phyloP scores from a whole-genome alignment of 2,888 invertebrate genomes.

The Pollenia amentaria region DNA sequence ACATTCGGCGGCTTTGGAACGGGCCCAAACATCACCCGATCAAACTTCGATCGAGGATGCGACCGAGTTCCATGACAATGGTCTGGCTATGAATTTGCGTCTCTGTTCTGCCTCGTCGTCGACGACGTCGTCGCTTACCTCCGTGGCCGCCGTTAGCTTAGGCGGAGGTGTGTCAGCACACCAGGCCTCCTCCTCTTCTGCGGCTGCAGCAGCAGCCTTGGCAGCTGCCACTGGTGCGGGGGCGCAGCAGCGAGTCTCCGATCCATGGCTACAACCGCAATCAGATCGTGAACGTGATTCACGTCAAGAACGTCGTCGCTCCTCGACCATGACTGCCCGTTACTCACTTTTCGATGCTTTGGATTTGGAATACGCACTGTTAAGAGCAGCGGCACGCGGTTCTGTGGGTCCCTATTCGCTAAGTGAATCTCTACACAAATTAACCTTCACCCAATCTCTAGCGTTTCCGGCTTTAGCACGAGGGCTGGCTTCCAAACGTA shows the following conservation, averaged over 20 bases:
- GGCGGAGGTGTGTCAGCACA: constrained; percentile 79
- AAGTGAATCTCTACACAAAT: constrained; percentile 89
- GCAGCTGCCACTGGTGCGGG: constrained; percentile 78
- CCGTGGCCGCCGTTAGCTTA: constrained; percentile 84
- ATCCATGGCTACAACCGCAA: constrained; percentile 85
- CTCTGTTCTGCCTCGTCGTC: constrained; percentile 86
- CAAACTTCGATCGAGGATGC: constrained; percentile 84
- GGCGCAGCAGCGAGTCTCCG: constrained; percentile 84
- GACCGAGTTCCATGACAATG: constrained; percentile 85
- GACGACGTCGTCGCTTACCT: constrained; percentile 87
- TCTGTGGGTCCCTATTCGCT: constrained; percentile 90
- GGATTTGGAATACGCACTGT: constrained; percentile 89
- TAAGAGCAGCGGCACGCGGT: constrained; percentile 89
- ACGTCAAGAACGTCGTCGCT: constrained; percentile 85
- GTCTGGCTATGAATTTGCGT: constrained; percentile 82
- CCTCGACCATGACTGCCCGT: constrained; percentile 87
- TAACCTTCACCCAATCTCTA: constrained; percentile 90
- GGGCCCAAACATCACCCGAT: constrained; percentile 83
- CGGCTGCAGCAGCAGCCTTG: constrained; percentile 83
- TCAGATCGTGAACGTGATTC: constrained; percentile 82
- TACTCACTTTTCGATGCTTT: constrained; percentile 90
- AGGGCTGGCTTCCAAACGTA: constrained; percentile 88
- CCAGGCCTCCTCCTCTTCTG: constrained; percentile 85
- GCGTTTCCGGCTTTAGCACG: constrained; percentile 90
- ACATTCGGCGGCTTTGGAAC: constrained; percentile 82